Conservation (phyloP, 2,113 vertebrate genomes). For the Dasyprocta punctata region DNA sequence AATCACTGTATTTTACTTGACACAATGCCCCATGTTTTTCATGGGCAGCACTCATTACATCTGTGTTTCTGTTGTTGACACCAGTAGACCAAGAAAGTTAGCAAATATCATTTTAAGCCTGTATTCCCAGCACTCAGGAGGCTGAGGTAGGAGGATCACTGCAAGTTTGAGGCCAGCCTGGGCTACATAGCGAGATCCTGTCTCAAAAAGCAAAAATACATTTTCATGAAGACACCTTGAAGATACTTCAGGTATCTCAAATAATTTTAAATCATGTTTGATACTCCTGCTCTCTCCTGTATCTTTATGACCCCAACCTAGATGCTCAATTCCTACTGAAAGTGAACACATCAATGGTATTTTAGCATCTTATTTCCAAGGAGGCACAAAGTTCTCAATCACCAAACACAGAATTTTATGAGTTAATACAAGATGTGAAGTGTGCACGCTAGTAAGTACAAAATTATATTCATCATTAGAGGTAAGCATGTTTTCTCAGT, state of each 20-base stretch:
- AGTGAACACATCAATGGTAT: not conserved
- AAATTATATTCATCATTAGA: not conserved
- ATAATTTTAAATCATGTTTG: not conserved
- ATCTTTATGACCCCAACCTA: not conserved
- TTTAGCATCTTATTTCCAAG: not conserved
- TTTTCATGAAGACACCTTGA: not conserved
- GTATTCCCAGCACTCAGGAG: not conserved
- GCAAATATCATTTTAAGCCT: too few species aligned
- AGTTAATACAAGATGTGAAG: not conserved
- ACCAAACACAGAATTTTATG: not conserved
- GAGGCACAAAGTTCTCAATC: not conserved
- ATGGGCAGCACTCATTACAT: not conserved
- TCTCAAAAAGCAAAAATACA: not conserved
- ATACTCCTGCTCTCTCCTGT: not conserved
- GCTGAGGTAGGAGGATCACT: not conserved
- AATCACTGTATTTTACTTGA: not conserved
- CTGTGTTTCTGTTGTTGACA: not conserved
- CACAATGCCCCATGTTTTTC: not conserved
- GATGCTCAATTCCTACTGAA: not conserved
- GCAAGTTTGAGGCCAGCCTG: too few species aligned
- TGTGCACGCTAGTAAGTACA: not conserved
- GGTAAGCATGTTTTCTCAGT: accelerated
- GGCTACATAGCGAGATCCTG: not conserved
- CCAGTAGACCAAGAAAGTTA: not conserved
- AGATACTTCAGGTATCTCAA: not conserved